Percentiles rank a stretch among this genome's conserved stretches.
Conservation (phyloP, 1,140 invertebrate genomes). For the Tetranychus cinnabarinus region DNA sequence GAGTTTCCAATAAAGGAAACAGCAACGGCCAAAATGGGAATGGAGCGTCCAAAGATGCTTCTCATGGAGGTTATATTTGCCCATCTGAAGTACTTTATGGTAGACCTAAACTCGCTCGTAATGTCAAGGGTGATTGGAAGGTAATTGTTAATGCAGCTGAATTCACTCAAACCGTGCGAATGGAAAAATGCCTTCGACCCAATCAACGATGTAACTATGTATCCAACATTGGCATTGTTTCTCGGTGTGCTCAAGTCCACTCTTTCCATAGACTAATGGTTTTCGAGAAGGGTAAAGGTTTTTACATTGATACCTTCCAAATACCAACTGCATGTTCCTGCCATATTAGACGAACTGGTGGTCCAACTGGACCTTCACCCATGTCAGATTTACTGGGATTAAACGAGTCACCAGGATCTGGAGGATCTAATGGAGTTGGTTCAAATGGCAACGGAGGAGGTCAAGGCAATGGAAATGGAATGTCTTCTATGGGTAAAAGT, state of each 20-base stretch:
- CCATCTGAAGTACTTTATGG: constrained; percentile 59
- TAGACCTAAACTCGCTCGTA: constrained; percentile 49
- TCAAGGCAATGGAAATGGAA: background rate
- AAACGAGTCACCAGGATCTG: background rate
- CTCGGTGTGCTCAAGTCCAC: constrained; percentile 46
- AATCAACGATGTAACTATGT: constrained; percentile 9
- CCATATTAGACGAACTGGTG: constrained; percentile 21
- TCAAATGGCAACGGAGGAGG: background rate
- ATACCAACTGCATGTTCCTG: constrained; percentile 61
- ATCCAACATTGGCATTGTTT: background rate
- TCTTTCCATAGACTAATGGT: constrained; percentile 62
- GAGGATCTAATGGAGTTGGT: background rate
- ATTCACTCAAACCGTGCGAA: constrained; percentile 55
- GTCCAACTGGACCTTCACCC: constrained; percentile 7
- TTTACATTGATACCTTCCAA: constrained; percentile 62
- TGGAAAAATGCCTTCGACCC: constrained; percentile 55
- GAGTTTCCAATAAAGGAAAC: background rate
- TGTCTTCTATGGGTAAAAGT: constrained; percentile 2
- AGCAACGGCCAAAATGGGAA: background rate
- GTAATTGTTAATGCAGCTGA: constrained; percentile 56
- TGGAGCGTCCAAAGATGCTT: background rate
- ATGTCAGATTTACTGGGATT: background rate
- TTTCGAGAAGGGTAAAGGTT: constrained; percentile 47
- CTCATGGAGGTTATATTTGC: constrained; percentile 36
- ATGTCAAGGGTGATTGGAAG: constrained; percentile 50